These are phyloP conservation scores for Polyommatus icarus DNA, from an alignment of 2,888 invertebrate genomes.

Conservation along the genomic window DNA sequence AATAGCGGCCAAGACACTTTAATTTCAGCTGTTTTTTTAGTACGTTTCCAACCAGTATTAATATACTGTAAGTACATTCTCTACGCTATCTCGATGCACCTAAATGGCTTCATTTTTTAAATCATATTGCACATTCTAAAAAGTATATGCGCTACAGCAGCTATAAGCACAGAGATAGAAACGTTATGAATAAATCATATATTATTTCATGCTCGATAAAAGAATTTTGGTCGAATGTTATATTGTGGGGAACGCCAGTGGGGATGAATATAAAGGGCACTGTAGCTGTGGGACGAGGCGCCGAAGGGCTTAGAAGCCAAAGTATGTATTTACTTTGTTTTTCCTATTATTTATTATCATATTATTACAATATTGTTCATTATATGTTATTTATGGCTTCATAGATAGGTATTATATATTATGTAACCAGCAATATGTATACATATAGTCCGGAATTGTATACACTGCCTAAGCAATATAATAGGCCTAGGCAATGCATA, in stretches of 20 bases:
- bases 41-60: slow-evolving; percentile 7
- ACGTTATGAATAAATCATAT: slow-evolving; percentile 1
- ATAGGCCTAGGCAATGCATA: no score
- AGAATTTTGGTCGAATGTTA: neutral
- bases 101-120: slow-evolving; percentile 24
- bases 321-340: neutral
- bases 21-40: slow-evolving; percentile 33
- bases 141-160: neutral
- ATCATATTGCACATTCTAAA: slow-evolving; percentile 10
- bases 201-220: neutral
- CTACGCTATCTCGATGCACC: slow-evolving; percentile 23
- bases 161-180: neutral
- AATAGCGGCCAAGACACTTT: slow-evolving; percentile 67
- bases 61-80: slow-evolving; percentile 7
- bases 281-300: neutral
- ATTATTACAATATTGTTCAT: neutral
- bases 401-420: neutral
- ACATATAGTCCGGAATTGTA: no score
- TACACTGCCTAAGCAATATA: no score
- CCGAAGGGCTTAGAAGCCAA: neutral
- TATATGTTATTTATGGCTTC: neutral
- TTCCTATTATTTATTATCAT: neutral
- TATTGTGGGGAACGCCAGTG: neutral
- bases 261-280: neutral
- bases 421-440: no score